Base-by-base conservation (phyloP, 2,113 vertebrate genomes). In the Rhinolophus sinicus region DNA sequence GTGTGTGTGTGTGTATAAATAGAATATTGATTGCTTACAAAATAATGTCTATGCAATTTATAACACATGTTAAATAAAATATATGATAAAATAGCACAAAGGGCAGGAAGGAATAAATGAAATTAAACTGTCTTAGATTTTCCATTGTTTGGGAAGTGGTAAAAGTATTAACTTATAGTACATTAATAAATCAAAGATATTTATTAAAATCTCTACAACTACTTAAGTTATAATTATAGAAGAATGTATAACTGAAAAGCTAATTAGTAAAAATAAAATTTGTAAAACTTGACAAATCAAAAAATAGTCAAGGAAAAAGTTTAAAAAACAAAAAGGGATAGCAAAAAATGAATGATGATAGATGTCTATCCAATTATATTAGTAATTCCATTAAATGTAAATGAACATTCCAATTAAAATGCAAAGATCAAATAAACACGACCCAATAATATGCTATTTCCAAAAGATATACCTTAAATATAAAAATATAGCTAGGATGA, bases 251-350 rank as follows among this genome's bases (percentile, higher is more conserved):
- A 83, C 22, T 86, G 38, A 82, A 90, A 89, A 94, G 30, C 26
- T 94, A 94, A 73, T 76, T 22, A 73, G n/a, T 52, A 80, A 78
- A 96, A 85, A 70, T 52, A 24, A 35, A 96, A 86, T 67, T 86
- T n/a, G 86, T 10, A 94, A 92, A 85, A 94, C n/a, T 15, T 92
- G 21, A 87, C n/a, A 94, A 94, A 81, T 75, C n/a, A 91, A 69
- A 93, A 73, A 76, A 30, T 47, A 67, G 22, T n/a, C 21, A 75
- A 10, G 13, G 6, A 90, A 60, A 5, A 52, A 90, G 19, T 75
- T 76, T 44, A 2, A 35, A 56, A 96, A 90, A 33, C 40, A 50
- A 44, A 38, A 92, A 30, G 10, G 14, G 21, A 88, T 18, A 90
- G 75, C 1, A 47, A 26, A 95, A 72, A 84, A 67, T 14, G 87